These are phyloP conservation scores for Grammomys surdaster DNA, from an alignment of 2,113 vertebrate species.

Conservation along the genomic window DNA sequence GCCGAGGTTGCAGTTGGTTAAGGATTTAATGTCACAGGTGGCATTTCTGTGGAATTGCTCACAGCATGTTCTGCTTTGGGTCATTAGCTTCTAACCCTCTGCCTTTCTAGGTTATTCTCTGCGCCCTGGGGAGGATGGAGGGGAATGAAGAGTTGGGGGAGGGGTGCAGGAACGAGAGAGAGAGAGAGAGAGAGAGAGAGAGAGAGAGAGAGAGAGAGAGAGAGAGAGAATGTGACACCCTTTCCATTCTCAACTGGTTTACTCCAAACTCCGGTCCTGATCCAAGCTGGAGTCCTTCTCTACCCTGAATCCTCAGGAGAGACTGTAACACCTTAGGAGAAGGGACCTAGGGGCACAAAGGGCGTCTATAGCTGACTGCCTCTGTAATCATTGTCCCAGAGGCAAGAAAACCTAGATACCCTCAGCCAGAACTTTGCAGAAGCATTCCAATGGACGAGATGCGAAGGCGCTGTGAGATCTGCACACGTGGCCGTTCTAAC, in stretches of 20 bases:
- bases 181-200: too few relatives aligned
- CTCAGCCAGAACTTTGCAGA: not conserved
- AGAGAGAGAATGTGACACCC: not conserved
- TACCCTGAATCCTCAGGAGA: not conserved
- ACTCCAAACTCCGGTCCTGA: not conserved
- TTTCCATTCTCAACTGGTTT: not conserved
- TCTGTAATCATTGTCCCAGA: not conserved
- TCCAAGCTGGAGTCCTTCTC: not conserved
- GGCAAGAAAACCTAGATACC: not conserved
- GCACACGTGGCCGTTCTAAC: not conserved
- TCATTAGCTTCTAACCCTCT: not conserved
- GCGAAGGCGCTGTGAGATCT: not conserved
- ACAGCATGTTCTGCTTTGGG: constrained; percentile 36
- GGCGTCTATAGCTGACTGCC: not conserved
- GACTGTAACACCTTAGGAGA: not conserved
- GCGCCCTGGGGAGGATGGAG: not conserved
- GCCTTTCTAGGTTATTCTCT: not conserved
- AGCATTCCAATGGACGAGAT: too few relatives aligned
- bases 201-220: too few relatives aligned
- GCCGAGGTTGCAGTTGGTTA: not conserved
- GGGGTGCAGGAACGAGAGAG: not conserved
- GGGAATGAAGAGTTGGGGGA: not conserved
- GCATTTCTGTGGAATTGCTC: not conserved
- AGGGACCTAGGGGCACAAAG: too few relatives aligned
- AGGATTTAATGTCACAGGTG: not conserved